phyloP scores from a whole-genome alignment of 2,888 invertebrate species.

The Pedicia rivosa region DNA sequence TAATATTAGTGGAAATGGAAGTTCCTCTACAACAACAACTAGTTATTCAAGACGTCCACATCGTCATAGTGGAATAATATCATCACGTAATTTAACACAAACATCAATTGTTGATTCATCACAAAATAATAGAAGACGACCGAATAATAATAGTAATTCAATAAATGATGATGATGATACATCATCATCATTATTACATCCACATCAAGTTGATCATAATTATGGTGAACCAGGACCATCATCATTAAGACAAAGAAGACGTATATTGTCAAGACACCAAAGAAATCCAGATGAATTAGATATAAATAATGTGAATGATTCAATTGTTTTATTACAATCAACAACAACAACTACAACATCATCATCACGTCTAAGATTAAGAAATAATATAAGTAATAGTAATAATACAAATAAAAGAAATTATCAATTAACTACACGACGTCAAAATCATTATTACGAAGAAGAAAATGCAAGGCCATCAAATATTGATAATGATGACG shows the following conservation, averaged over 20 bases:
- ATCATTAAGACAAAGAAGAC: constrained; percentile 21
- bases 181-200: too few relatives aligned
- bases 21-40: background rate
- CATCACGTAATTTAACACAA: too few relatives aligned
- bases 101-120: background rate
- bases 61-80: too few relatives aligned
- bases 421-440: constrained; percentile 7
- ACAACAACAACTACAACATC: constrained; percentile 1
- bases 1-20: background rate
- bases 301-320: constrained; percentile 13
- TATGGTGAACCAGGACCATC: constrained; percentile 26
- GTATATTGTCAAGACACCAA: constrained; percentile 27
- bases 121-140: background rate
- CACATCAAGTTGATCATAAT: constrained; percentile 23
- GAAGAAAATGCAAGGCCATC: constrained; percentile 10
- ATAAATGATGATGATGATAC: too few relatives aligned
- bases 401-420: constrained; percentile 7
- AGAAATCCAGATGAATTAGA: constrained; percentile 28
- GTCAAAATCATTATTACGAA: constrained; percentile 9
- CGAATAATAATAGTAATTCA: background rate
- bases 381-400: constrained; percentile 15
- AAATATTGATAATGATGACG: background rate
- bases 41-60: too few relatives aligned
- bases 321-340: background rate
- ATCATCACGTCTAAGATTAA: constrained; percentile 17